Conservation (phyloP, 2,888 invertebrate genomes). For the Archips crataeganus region DNA sequence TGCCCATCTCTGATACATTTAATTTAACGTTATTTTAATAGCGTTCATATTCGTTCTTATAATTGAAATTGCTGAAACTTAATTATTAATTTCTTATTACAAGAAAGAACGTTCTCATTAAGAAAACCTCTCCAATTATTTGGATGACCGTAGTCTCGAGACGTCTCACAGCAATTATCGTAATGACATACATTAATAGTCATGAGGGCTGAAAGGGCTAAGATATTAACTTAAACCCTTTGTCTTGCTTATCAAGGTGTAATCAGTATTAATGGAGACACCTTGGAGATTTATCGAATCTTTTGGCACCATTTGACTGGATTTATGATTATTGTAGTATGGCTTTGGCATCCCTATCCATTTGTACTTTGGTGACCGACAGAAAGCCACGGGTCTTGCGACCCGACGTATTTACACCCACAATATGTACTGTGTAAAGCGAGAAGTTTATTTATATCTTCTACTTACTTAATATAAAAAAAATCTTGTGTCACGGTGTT, state of each 20-base stretch:
- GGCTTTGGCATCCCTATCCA: not conserved
- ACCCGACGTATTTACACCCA: not conserved
- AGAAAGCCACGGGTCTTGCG: not conserved
- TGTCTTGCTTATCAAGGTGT: conserved; percentile 60
- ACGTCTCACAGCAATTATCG: conserved; percentile 57
- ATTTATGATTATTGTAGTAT: conserved; percentile 38
- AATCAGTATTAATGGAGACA: conserved; percentile 62
- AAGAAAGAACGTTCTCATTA: conserved; percentile 27
- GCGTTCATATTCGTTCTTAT: not conserved
- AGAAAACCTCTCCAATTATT: conserved; percentile 36
- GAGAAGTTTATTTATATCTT: too few species aligned
- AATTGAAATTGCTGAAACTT: conserved; percentile 10
- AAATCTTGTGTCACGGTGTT: too few species aligned
- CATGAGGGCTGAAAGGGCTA: conserved; percentile 58
- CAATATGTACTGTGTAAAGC: too few species aligned
- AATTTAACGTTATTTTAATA: too few species aligned
- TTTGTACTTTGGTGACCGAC: not conserved
- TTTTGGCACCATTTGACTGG: conserved; percentile 32
- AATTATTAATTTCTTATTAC: conserved; percentile 20
- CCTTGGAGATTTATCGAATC: conserved; percentile 39
- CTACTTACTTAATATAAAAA: too few species aligned
- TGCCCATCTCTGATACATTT: too few species aligned
- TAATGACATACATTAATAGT: conserved; percentile 64
- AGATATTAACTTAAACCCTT: conserved; percentile 58
- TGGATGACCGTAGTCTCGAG: conserved; percentile 42